Percentiles rank a stretch among this genome's conserved stretches.
Evolutionary conservation across 2,888 invertebrate species (phyloP).

Genomic region (Perithous albicinctus): DNA sequence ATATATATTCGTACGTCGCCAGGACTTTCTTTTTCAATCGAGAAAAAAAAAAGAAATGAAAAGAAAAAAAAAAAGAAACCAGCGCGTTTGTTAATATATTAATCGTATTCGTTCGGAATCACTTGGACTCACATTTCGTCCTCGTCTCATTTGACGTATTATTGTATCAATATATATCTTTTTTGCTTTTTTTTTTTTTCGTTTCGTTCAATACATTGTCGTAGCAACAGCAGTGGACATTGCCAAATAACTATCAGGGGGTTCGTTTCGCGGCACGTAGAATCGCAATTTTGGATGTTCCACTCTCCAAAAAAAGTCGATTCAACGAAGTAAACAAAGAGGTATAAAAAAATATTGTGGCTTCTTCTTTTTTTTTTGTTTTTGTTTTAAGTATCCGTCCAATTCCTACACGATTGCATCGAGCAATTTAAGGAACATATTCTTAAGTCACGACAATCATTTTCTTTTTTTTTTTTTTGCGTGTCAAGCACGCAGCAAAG

Average conservation of each 20-base stretch:
- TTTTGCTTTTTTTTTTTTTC: conserved; percentile 43
- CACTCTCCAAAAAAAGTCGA: conserved; percentile 51
- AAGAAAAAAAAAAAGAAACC: conserved; percentile 54
- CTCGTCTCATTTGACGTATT: conserved; percentile 40
- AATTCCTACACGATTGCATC: conserved; percentile 50
- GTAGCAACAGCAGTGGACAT: conserved; percentile 53
- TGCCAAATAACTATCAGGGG: conserved; percentile 35
- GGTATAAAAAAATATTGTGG: conserved; percentile 53
- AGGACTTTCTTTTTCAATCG: conserved; percentile 66
- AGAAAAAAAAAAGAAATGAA: conserved; percentile 56
- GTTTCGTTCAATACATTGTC: conserved; percentile 57
- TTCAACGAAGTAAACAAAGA: conserved; percentile 17
- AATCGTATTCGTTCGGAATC: conserved; percentile 67
- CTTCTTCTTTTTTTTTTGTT: neutral
- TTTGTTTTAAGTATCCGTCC: conserved; percentile 11
- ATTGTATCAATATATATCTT: conserved; percentile 48
- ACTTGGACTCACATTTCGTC: conserved; percentile 59
- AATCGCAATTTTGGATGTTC: conserved; percentile 57
- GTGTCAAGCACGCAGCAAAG: conserved; percentile 22
- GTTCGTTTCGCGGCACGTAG: conserved; percentile 16
- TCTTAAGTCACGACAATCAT: conserved; percentile 24
- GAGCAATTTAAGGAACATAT: conserved; percentile 61
- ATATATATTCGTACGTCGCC: conserved; percentile 69
- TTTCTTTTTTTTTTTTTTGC: no score
- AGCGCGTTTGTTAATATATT: conserved; percentile 69